Base-by-base conservation (phyloP, 2,888 invertebrate genomes). In the Ectemnius lituratus region DNA sequence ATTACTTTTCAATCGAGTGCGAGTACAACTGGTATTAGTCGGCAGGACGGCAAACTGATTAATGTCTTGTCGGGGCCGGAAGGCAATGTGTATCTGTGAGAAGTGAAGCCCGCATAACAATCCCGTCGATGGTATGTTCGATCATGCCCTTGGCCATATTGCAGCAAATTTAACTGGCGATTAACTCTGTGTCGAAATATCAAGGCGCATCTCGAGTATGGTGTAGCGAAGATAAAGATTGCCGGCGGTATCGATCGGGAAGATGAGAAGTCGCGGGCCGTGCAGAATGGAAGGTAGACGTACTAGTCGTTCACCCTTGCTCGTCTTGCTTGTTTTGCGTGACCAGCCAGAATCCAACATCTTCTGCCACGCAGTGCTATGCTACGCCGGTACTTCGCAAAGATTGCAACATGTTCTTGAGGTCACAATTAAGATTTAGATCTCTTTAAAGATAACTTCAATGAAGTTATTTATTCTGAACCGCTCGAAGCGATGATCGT, bases 201-300 rank as follows among this genome's bases (percentile, higher is more conserved):
- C 61, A 60, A 60, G 67, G 70, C 65, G 67, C 60, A 67, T 66
- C 70, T 67, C 67, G 60, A 67, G 70, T 67, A 66, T 67, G 60
- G 67, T 70, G 70, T 70, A 70, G 70, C 56, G 59, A 59, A 45
- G 45, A 46, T 28, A 37, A 70, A 70, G 70, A 67, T 70, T 60
- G 67, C 60, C 70, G 70, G 67, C 60, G 67, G 60, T 67, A 67
- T 70, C 70, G 70, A 70, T 70, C 67, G 70, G 60, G 67, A 67
- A 70, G 65, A 70, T 70, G 70, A 70, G 67, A 67, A 70, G 67
- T 67, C 70, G 67, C 67, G n/a, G n/a, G n/a, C n/a, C n/a, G n/a
- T n/a, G n/a, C n/a, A n/a, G n/a, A n/a, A n/a, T n/a, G n/a, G n/a
- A n/a, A n/a, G n/a, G n/a, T n/a, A n/a, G n/a, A n/a, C n/a, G n/a